Percentiles rank a stretch among this genome's conserved stretches.
Conservation (phyloP, 1,140 invertebrate genomes). For the Lutraria rhynchaena region DNA sequence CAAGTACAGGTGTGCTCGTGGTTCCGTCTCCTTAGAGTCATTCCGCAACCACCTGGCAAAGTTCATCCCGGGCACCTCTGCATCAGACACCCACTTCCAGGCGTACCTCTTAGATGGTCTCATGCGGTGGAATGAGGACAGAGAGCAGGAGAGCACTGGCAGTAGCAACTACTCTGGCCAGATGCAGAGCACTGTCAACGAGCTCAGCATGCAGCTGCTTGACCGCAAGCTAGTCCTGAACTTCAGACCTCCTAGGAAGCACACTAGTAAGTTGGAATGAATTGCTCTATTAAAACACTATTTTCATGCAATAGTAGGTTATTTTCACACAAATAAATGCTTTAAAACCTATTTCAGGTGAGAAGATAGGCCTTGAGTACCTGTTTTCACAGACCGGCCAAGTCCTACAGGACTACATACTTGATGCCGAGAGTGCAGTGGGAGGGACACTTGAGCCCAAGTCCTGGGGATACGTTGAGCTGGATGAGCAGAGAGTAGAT, state of each 20-base stretch:
- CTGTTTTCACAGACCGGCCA: conserved; percentile 48
- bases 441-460: neutral
- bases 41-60: conserved; percentile 12
- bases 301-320: neutral
- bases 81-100: conserved; percentile 60
- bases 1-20: conserved; percentile 21
- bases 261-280: neutral
- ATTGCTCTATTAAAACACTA: neutral
- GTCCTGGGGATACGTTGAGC: neutral
- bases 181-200: too few species aligned
- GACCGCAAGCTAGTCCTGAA: too few species aligned
- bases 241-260: too few species aligned
- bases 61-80: conserved; percentile 56
- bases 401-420: neutral
- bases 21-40: conserved; percentile 43
- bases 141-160: neutral
- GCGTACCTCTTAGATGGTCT: conserved; percentile 63
- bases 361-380: conserved; percentile 56
- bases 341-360: conserved; percentile 32
- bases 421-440: neutral
- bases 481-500: conserved; percentile 30
- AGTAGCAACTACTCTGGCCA: neutral
- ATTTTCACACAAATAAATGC: neutral
- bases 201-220: too few species aligned
- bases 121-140: conserved; percentile 58